phyloP scores from a whole-genome alignment of 2,797 vertebrate species.

The Pseudocheirus occidentalis region DNA sequence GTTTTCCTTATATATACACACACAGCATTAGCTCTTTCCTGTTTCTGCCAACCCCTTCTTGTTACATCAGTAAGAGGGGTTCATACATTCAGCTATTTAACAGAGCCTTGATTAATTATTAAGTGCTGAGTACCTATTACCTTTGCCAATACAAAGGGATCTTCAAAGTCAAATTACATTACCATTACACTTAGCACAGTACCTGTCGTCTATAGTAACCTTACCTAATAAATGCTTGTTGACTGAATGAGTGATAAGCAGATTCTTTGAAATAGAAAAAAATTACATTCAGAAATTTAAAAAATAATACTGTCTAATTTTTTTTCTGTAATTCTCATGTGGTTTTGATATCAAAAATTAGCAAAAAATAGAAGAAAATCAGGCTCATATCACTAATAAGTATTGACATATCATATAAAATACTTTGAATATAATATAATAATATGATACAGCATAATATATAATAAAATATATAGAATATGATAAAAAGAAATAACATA shows the following conservation, averaged over 20 bases:
- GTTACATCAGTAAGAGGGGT: no score
- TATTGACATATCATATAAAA: not conserved
- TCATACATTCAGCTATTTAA: no score
- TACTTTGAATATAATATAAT: not conserved
- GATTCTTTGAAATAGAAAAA: not conserved
- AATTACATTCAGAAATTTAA: not conserved
- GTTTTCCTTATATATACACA: no score
- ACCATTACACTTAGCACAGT: not conserved
- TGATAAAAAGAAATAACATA: not conserved
- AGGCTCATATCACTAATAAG: no score
- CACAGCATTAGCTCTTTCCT: no score
- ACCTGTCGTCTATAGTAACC: not conserved
- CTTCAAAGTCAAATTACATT: no score
- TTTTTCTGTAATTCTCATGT: not conserved
- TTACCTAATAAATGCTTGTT: not conserved
- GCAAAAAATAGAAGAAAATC: not conserved
- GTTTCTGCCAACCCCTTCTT: no score
- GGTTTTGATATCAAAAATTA: not conserved
- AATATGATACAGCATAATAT: no score
- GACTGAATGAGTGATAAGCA: not conserved
- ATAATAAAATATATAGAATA: no score
- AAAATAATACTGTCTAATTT: not conserved
- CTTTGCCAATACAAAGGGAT: no score
- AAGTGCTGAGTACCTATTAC: no score
- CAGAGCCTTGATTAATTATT: no score